Base-by-base conservation (phyloP, 2,888 invertebrate genomes). In the Caenorhabditis virilis region DNA sequence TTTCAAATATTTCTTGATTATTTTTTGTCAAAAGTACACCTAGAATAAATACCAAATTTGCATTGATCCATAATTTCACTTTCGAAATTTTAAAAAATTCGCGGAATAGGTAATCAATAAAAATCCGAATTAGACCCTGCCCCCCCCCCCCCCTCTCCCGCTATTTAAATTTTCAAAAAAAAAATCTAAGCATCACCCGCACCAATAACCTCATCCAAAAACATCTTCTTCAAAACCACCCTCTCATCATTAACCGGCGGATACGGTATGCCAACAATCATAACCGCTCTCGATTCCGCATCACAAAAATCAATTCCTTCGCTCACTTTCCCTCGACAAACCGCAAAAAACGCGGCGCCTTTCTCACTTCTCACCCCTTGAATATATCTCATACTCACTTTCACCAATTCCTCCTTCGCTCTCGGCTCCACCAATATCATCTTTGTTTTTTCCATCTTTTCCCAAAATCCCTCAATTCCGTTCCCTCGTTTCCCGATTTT, bases 251-350 rank as follows among this genome's bases (percentile, higher is more conserved):
- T 91, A 18, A 91, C 85, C 0, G 97, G 95, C 11, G 98, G 95
- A 86, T 90, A 99, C 1, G 98, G 98, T 55, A 99, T 86, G 1
- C 98, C 98, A 33, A 92, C 92, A 54, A 99, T 91, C 50, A 97
- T 89, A 0, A 98, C 97, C 66, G 92, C 95, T 78, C 98, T 88
- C 0, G 95, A 95, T 86, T 94, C 93, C 78, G 89, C 89, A 85
- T 98, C 93, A 18, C 93, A 90, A 87, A 98, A 97, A 86, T 98
- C 97, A 72, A 98, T 87, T 25, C 98, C 98, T 87, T 98, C 97
- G 20, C 95, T 94, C 0, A 95, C 85, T 87, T 97, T 98, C 15
- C 98, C 97, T 76, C 97, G 88, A 82, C 94, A 95, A 0, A 98
- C 97, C 27, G 93, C 97, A 89, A 97, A 90, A 81, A 98, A 92